These are phyloP conservation scores for Hydriomena furcata DNA, from an alignment of 2,888 invertebrate species.

Conservation along the genomic window DNA sequence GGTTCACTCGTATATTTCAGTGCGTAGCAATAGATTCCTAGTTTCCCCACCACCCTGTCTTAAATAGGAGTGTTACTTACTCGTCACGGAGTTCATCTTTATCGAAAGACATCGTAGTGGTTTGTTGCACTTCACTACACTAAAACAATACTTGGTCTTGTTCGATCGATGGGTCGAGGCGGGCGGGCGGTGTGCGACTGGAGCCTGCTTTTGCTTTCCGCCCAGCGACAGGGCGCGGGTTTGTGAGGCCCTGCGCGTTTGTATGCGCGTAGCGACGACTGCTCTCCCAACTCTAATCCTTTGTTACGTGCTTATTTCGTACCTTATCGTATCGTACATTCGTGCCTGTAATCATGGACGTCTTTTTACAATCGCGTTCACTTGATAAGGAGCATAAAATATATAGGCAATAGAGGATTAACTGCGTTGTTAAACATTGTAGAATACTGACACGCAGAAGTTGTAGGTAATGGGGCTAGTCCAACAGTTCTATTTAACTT, in stretches of 20 bases:
- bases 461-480: too few relatives aligned
- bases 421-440: too few relatives aligned
- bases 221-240: conserved; percentile 62
- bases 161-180: conserved; percentile 61
- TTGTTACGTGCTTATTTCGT: conserved; percentile 22
- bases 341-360: neutral
- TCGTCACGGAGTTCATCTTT: conserved; percentile 88
- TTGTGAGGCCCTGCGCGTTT: conserved; percentile 52
- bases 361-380: neutral
- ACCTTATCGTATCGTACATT: conserved; percentile 13
- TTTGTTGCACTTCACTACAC: conserved; percentile 51
- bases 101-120: conserved; percentile 80
- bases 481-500: too few relatives aligned
- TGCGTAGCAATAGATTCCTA: conserved; percentile 20
- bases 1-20: conserved; percentile 8
- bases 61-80: conserved; percentile 78
- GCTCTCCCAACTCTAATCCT: conserved; percentile 16
- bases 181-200: conserved; percentile 63
- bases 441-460: too few relatives aligned
- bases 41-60: neutral
- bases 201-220: conserved; percentile 50
- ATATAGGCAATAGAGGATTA: neutral
- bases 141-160: conserved; percentile 16
- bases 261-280: conserved; percentile 31
- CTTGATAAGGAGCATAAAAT: conserved; percentile 5